These are phyloP conservation scores for Microcebus jonahi DNA, from an alignment of 2,113 vertebrate species.

Conservation along the genomic window DNA sequence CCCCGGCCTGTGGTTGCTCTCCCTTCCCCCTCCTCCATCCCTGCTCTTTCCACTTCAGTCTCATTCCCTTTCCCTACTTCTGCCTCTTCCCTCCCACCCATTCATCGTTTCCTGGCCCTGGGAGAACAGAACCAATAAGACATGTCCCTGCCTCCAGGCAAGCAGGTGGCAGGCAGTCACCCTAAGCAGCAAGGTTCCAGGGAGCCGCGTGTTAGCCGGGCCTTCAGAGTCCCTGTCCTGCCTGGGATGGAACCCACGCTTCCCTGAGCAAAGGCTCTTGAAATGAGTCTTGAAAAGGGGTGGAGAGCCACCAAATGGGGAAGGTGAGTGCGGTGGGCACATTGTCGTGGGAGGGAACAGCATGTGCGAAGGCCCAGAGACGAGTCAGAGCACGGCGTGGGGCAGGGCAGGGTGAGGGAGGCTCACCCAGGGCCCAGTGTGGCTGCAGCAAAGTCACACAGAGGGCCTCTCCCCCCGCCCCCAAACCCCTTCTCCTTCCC, in stretches of 20 bases:
- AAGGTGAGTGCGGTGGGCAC: not conserved
- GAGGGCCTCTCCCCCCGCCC: not conserved
- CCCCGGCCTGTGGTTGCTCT: not conserved
- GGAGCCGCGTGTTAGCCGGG: rapidly evolving
- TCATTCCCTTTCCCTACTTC: not conserved
- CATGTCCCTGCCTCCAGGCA: not conserved
- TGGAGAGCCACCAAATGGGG: not conserved
- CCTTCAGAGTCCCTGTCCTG: not conserved
- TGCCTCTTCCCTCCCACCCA: not conserved
- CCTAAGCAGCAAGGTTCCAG: rapidly evolving
- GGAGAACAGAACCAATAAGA: not conserved
- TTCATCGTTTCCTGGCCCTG: not conserved
- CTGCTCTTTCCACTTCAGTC: not conserved
- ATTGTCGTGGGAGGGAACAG: not conserved
- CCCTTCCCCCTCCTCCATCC: not conserved
- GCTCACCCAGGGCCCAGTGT: not conserved
- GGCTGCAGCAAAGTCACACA: not conserved
- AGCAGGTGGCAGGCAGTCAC: not conserved
- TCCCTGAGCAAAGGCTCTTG: not conserved
- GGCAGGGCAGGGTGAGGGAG: rapidly evolving
- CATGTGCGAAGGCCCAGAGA: not conserved
- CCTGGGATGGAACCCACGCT: not conserved
- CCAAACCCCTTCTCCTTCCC: not conserved
- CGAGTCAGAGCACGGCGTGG: not conserved
- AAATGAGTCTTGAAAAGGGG: not conserved